Conservation (phyloP, 2,113 vertebrate genomes). For the Heterochromis multidens region DNA sequence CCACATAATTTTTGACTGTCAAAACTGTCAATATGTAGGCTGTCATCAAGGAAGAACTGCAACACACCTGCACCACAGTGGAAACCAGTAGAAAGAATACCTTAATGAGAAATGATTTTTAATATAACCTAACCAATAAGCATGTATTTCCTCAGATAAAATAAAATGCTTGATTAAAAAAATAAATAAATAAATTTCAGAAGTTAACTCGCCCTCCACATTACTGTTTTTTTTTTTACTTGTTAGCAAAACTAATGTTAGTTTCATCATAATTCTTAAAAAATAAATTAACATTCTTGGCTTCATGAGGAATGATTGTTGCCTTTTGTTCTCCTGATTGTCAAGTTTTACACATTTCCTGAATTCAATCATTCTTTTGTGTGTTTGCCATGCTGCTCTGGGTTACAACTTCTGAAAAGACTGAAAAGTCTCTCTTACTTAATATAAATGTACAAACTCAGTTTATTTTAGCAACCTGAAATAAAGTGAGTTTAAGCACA, state of each 20-base stretch:
- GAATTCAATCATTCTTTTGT: conserved; percentile 23
- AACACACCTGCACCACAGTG: neutral
- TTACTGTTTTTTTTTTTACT: neutral
- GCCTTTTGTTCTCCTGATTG: neutral
- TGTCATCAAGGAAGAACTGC: neutral
- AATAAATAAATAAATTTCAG: neutral
- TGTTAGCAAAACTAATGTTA: neutral
- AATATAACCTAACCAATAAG: neutral
- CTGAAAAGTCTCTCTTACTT: neutral
- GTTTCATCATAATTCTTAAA: neutral
- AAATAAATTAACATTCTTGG: neutral
- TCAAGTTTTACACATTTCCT: conserved; percentile 6
- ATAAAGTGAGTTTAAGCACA: neutral
- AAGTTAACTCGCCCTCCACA: neutral
- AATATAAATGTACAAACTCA: neutral
- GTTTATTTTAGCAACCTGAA: neutral
- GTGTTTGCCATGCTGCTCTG: neutral
- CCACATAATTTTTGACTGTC: neutral
- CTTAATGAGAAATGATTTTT: neutral
- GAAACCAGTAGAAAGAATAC: neutral
- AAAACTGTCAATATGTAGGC: neutral
- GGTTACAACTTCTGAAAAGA: no score
- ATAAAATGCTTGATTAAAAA: neutral
- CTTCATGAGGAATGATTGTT: neutral
- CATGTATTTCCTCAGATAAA: neutral